Evolutionary conservation across 2,113 vertebrate genomes (phyloP).

Genomic region (Excalfactoria chinensis): DNA sequence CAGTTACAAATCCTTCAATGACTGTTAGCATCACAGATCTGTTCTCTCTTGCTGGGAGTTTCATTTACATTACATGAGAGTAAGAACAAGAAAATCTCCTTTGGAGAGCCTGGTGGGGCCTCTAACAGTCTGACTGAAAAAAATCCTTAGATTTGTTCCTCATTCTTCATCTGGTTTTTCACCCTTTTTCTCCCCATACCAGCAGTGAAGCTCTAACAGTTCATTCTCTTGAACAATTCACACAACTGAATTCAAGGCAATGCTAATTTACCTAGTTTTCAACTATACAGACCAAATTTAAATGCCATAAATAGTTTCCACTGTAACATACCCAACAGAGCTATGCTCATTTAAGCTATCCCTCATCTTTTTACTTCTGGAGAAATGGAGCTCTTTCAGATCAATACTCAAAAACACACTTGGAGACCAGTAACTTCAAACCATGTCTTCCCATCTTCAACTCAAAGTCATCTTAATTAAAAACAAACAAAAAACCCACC

Average conservation of each 20-base stretch:
- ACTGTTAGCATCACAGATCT: not conserved
- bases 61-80: not conserved
- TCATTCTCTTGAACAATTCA: not conserved
- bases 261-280: not conserved
- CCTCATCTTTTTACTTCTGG: not conserved
- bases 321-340: not conserved
- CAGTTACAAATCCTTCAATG: not conserved
- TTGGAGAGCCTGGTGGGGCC: fast-evolving
- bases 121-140: not conserved
- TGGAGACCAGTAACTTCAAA: not conserved
- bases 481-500: not conserved
- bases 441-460: not conserved
- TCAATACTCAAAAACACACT: not conserved
- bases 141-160: not conserved
- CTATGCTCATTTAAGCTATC: not conserved
- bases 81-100: not conserved
- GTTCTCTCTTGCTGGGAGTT: not conserved
- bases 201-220: not conserved
- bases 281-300: not conserved
- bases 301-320: not conserved
- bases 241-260: not conserved
- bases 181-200: not conserved
- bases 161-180: not conserved
- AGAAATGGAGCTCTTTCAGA: not conserved
- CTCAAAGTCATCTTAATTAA: not conserved